phyloP scores from a whole-genome alignment of 2,797 vertebrate species.

The Cetoscarus ocellatus region DNA sequence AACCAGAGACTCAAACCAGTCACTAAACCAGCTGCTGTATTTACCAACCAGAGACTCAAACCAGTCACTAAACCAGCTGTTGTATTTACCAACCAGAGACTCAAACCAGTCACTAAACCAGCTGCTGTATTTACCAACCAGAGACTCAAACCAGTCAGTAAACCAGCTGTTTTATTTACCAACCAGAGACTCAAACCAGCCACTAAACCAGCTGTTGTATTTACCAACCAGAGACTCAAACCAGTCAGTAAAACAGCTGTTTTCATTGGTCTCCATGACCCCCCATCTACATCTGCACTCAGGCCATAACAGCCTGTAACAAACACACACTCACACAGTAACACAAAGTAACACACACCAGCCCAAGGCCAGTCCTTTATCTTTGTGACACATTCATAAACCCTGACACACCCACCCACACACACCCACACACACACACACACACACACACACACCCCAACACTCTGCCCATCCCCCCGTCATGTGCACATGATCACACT shows the following conservation, averaged over 20 bases:
- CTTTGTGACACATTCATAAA: constrained; percentile 67
- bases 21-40: no score
- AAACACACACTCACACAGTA: constrained; percentile 9
- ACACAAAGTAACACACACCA: constrained; percentile 3
- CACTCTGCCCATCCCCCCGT: constrained; percentile 41
- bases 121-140: no score
- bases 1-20: no score
- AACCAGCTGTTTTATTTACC: no score
- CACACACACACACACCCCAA: constrained; percentile 29
- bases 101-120: no score
- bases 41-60: no score
- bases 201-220: no score
- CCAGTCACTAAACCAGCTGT: no score
- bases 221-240: not conserved
- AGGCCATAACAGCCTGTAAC: not conserved
- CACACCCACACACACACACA: constrained; percentile 41
- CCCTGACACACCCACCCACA: constrained; percentile 33
- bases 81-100: no score
- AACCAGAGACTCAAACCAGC: no score
- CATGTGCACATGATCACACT: constrained; percentile 39
- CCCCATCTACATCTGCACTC: constrained; percentile 9
- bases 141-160: no score
- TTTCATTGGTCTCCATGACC: not conserved
- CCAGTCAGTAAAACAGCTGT: not conserved
- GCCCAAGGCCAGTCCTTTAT: constrained; percentile 57